Percentiles rank a stretch among this genome's conserved stretches.
Evolutionary conservation across 2,797 vertebrate species (phyloP).

Genomic region (Menidia menidia): DNA sequence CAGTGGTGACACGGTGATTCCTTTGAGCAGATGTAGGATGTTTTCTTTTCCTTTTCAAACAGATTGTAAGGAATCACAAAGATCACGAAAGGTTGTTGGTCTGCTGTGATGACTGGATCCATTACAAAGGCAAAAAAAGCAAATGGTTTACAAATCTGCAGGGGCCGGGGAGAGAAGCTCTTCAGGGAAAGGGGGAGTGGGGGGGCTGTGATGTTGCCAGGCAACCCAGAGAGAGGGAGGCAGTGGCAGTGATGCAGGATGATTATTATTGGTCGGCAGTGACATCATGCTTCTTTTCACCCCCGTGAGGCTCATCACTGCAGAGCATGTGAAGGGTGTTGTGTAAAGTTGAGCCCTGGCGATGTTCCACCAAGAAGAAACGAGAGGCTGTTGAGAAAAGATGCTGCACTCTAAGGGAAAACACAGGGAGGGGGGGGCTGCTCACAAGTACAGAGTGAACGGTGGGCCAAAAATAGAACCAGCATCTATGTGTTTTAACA

Average conservation of each 20-base stretch:
- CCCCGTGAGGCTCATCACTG: constrained; percentile 76
- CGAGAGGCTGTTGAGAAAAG: constrained; percentile 54
- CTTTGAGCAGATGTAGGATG: neutral
- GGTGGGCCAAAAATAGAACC: constrained; percentile 58
- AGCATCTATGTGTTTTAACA: constrained; percentile 30
- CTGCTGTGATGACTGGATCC: constrained; percentile 69
- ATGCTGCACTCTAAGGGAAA: constrained; percentile 4
- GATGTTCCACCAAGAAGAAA: constrained; percentile 62
- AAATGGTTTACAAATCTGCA: constrained; percentile 74
- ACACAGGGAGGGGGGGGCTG: constrained; percentile 42
- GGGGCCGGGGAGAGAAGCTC: constrained; percentile 54
- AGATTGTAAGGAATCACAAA: constrained; percentile 10
- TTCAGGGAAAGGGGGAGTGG: constrained; percentile 45
- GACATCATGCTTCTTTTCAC: constrained; percentile 78
- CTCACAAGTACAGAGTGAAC: constrained; percentile 56
- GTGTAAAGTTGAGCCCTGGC: constrained; percentile 67
- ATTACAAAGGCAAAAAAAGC: constrained; percentile 72
- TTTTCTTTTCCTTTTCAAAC: constrained; percentile 10
- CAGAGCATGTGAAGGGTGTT: constrained; percentile 78
- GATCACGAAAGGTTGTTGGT: constrained; percentile 50
- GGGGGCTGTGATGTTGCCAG: constrained; percentile 81
- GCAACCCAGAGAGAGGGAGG: constrained; percentile 79
- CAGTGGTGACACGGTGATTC: neutral
- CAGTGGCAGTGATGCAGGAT: constrained; percentile 78
- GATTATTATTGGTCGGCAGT: constrained; percentile 85